Evolutionary conservation across 2,113 vertebrate genomes (phyloP).

Genomic region (Gnathonemus echidnorhynchus): DNA sequence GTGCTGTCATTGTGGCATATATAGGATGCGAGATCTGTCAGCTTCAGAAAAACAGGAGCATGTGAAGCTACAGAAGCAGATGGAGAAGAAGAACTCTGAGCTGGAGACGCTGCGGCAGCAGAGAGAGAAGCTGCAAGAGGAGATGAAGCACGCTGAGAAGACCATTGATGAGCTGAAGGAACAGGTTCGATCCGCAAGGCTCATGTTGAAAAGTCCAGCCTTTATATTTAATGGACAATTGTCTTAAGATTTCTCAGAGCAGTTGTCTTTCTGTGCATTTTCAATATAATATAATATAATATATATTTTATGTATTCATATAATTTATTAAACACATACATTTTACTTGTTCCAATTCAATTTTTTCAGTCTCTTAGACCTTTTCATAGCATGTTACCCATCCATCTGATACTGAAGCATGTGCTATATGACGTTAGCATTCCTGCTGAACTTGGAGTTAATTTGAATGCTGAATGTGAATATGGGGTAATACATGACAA

Average conservation of each 20-base stretch:
- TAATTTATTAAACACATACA: not conserved
- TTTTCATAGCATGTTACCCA: not conserved
- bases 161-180: slow-evolving; percentile 95
- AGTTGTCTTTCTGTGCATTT: not conserved
- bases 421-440: not conserved
- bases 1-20: not conserved
- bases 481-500: not conserved
- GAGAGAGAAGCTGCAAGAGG: slow-evolving; percentile 87
- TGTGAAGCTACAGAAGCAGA: slow-evolving; percentile 84
- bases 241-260: not conserved
- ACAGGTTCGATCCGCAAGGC: slow-evolving; percentile 62
- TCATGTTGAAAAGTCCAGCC: too few species aligned
- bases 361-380: not conserved
- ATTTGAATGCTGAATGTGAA: not conserved
- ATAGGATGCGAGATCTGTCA: slow-evolving; percentile 90
- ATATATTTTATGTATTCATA: not conserved
- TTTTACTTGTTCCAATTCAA: not conserved
- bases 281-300: not conserved
- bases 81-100: slow-evolving; percentile 92
- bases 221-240: not conserved
- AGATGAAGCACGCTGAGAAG: slow-evolving; percentile 74
- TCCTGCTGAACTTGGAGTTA: not conserved
- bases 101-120: slow-evolving; percentile 77
- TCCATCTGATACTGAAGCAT: not conserved
- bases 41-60: slow-evolving; percentile 96